Evolutionary conservation across 2,797 vertebrate genomes (phyloP).

Genomic region (Podargus strigoides): DNA sequence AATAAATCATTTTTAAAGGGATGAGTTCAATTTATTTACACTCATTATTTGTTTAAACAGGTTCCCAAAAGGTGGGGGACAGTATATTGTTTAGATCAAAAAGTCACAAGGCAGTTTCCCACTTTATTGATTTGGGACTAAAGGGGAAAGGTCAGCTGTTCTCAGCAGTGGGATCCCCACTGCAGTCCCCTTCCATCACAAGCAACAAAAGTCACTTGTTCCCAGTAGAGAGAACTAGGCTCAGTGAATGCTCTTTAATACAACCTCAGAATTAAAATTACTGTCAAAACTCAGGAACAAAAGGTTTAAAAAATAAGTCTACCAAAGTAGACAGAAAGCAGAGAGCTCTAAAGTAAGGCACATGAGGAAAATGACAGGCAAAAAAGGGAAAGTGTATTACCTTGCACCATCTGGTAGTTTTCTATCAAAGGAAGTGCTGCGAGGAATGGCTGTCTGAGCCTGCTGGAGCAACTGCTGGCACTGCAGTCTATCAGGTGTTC

Average conservation of each 20-base stretch:
- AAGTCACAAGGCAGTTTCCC: neutral
- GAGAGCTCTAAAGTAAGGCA: neutral
- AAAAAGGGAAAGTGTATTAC: conserved; percentile 64
- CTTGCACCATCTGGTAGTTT: conserved; percentile 91
- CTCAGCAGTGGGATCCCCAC: neutral
- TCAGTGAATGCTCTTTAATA: neutral
- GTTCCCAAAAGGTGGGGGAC: neutral
- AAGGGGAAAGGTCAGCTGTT: neutral
- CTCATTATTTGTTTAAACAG: neutral
- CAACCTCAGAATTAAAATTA: neutral
- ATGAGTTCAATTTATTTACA: neutral
- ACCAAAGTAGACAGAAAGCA: neutral
- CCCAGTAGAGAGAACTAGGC: neutral
- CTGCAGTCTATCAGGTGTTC: conserved; percentile 84
- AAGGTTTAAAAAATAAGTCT: neutral
- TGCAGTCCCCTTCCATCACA: neutral
- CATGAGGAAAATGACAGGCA: neutral
- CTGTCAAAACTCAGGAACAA: neutral
- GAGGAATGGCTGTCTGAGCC: conserved; percentile 85
- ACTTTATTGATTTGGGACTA: neutral
- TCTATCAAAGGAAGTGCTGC: conserved; percentile 94
- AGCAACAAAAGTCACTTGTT: neutral
- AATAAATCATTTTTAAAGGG: neutral
- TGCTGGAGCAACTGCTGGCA: conserved; percentile 91
- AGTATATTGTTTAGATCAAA: neutral